phyloP scores from a whole-genome alignment of 2,888 invertebrate species.

The Melikaiella ostensackeni region DNA sequence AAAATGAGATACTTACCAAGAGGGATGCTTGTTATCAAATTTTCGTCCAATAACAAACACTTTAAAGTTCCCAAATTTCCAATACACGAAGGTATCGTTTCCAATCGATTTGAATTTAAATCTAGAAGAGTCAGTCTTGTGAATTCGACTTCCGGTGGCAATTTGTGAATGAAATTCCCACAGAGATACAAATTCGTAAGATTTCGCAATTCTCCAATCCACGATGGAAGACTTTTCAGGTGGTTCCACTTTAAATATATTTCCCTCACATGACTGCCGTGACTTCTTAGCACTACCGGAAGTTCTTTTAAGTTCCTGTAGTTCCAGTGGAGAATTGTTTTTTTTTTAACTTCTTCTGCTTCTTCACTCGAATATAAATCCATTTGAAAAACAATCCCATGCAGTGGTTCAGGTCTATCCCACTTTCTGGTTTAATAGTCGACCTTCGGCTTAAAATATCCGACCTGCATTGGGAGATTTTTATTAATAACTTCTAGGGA shows the following conservation, averaged over 20 bases:
- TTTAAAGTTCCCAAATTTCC: constrained; percentile 62
- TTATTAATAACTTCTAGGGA: constrained; percentile 9
- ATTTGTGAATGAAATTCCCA: constrained; percentile 65
- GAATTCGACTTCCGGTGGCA: constrained; percentile 63
- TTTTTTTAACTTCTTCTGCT: constrained; percentile 70
- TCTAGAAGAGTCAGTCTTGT: constrained; percentile 65
- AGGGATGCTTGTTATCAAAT: constrained; percentile 64
- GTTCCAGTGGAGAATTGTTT: constrained; percentile 76
- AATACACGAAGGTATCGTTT: constrained; percentile 60
- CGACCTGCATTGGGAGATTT: constrained; percentile 7
- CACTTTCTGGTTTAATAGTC: background rate
- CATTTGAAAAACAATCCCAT: constrained; percentile 50
- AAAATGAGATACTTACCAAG: constrained; percentile 58
- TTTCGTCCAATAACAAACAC: constrained; percentile 63
- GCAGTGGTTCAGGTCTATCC: background rate
- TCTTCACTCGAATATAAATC: constrained; percentile 65
- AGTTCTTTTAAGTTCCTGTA: constrained; percentile 71
- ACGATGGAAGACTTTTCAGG: constrained; percentile 65
- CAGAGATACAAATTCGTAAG: constrained; percentile 70
- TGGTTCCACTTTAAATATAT: constrained; percentile 75
- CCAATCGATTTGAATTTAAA: constrained; percentile 66
- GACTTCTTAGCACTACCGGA: constrained; percentile 68
- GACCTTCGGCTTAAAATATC: constrained; percentile 20
- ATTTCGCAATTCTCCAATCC: constrained; percentile 68
- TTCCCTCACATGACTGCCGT: constrained; percentile 70